Conservation (phyloP, 2,113 vertebrate species). For the Crocuta crocuta region DNA sequence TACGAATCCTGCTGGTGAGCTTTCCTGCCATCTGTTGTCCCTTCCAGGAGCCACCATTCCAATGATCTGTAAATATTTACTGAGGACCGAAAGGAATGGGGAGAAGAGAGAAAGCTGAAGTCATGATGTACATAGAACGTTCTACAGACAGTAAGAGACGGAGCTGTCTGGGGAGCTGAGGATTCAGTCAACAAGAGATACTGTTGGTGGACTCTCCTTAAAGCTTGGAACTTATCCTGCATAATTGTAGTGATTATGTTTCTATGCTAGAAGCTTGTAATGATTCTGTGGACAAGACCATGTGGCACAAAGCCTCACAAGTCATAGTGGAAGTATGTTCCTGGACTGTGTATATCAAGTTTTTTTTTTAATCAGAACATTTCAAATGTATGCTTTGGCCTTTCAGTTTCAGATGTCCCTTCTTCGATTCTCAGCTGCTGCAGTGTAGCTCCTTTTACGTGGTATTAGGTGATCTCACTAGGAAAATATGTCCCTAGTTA, state of each 20-base stretch:
- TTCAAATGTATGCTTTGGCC: neutral
- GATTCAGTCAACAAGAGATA: neutral
- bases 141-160: neutral
- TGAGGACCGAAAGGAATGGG: neutral
- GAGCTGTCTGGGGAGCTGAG: too few species aligned
- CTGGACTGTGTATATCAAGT: neutral
- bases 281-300: neutral
- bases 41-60: neutral
- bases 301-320: neutral
- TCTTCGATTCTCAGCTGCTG: neutral
- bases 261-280: neutral
- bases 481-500: neutral
- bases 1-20: neutral
- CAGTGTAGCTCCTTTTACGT: neutral
- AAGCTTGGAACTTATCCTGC: neutral
- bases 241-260: neutral
- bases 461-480: neutral
- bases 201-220: neutral
- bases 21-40: neutral
- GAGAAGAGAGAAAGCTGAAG: neutral
- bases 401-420: neutral
- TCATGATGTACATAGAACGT: neutral
- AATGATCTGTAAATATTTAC: constrained; percentile 26
- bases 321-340: neutral
- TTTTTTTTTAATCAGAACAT: neutral